Evolutionary conservation across 2,113 vertebrate species (phyloP), one percentile per base, ranked within the genome.

Genomic region (Meriones unguiculatus): DNA sequence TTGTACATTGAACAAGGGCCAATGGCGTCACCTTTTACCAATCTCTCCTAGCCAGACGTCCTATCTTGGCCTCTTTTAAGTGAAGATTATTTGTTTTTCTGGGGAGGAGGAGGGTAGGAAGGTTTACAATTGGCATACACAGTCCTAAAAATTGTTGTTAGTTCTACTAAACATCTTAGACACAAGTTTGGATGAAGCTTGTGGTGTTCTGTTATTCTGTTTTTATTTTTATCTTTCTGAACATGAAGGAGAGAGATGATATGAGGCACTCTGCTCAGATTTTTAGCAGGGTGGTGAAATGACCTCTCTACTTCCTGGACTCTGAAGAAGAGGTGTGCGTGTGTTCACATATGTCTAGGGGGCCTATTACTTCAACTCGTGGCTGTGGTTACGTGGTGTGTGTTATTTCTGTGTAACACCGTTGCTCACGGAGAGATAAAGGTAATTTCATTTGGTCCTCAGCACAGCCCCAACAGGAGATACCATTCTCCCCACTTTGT

Each of bases 201-300:
- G 9, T 4, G 28, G 24, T 70, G 41, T 76, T 86, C 81, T 90
- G 20, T 69, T 7, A 28, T 35, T 85, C 41, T 5, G 8, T 59
- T 92, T 92, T 78, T 77, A 7, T 91, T 93, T 81, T 76, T 76
- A n/a, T 91, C 84, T 76, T 91, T 52, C 89, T 87, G 80, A 91
- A 64, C 67, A 75, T 35, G 4, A 52, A 91, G n/a, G 76, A 57
- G 67, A 64, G 64, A 85, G 73, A 50, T 77, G 9, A 6, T 62
- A 70, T 89, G 32, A 90, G 41, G 52, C 8, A 9, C 35, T 69
- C 30, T 89, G 13, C 32, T 78, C 2, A 18, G 32, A 65, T 57
- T 50, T 64, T 35, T 85, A 50, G n/a, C 82, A 80, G 38, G 41
- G 5, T 30, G 57, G 50, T 54, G 46, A 54, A 77, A 28, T 4